Base-by-base conservation (phyloP, 35 echinoderm and acorn worm species). In the Patiria miniata region DNA sequence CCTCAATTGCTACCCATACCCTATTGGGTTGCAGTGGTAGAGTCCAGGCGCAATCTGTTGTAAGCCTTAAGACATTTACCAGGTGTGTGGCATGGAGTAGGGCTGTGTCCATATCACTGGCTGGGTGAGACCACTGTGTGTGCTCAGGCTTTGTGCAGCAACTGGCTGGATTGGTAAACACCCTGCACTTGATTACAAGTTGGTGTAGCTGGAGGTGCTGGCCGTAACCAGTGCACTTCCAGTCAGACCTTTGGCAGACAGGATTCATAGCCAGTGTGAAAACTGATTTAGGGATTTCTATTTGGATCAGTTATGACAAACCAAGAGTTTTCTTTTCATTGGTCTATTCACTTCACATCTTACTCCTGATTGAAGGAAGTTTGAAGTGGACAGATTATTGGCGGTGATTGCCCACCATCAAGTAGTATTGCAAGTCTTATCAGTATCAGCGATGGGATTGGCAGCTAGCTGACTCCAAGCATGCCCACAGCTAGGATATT, bases 101-200 rank as follows among this genome's bases (percentile, higher is more conserved):
- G 65, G 65, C 21, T 73, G 14, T 73, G 65, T 73, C 65, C 65
- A 73, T 73, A 73, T 73, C 65, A 73, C 34, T 73, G 65, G 26
- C 65, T 73, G 65, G 65, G 65, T 73, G 65, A 73, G 65, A 34
- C 65, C 65, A 73, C 65, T 73, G 65, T 73, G 57, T 60, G 34
- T 26, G 65, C 65, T 6, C 42, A 73, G 65, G 23, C 65, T 73
- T 73, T 30, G 26, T 73, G 65, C 26, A 34, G 65, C 65, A 73
- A 73, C 26, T 34, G 65, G 65, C 65, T 73, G 34, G 21, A 73
- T 73, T 34, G 21, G 65, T 73, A 73, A 73, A 73, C 26, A 73
- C 34, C n/a, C 29, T 73, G 19, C 65, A 73, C 65, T 73, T 73
- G 65, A 73, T 73, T 73, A 73, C 65, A 73, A 73, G 65, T 73